phyloP scores from a whole-genome alignment of 1,140 invertebrate genomes.

The Cydia pomonella region DNA sequence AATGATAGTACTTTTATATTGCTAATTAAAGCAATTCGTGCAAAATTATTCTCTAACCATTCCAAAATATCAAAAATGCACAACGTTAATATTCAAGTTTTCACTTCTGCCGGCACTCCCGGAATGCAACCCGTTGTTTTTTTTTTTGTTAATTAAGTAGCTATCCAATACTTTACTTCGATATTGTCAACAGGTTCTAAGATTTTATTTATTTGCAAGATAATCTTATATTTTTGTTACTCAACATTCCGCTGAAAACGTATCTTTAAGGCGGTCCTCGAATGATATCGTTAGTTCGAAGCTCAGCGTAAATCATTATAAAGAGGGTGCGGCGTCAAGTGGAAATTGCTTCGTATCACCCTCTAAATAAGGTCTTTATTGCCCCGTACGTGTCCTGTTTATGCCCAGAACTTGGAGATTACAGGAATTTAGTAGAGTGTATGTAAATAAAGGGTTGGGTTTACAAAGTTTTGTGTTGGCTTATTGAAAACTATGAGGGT shows the following conservation, averaged over 20 bases:
- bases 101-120: no score
- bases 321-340: constrained; percentile 22
- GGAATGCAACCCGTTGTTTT: no score
- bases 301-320: constrained; percentile 31
- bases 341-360: constrained; percentile 8
- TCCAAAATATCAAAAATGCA: no score
- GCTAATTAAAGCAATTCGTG: no score
- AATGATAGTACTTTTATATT: no score
- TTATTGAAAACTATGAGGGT: constrained; percentile 13
- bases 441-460: constrained; percentile 10
- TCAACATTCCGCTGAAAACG: background rate
- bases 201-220: no score
- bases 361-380: constrained; percentile 27
- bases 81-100: no score
- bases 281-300: constrained; percentile 18
- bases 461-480: background rate
- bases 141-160: no score
- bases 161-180: no score
- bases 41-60: no score
- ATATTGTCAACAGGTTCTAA: no score
- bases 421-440: constrained; percentile 11
- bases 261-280: background rate
- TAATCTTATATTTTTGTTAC: background rate
- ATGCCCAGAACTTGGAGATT: constrained; percentile 11
- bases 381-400: constrained; percentile 18